These are phyloP conservation scores for Thereva nobilitata DNA, from an alignment of 2,888 invertebrate species.

Conservation along the genomic window DNA sequence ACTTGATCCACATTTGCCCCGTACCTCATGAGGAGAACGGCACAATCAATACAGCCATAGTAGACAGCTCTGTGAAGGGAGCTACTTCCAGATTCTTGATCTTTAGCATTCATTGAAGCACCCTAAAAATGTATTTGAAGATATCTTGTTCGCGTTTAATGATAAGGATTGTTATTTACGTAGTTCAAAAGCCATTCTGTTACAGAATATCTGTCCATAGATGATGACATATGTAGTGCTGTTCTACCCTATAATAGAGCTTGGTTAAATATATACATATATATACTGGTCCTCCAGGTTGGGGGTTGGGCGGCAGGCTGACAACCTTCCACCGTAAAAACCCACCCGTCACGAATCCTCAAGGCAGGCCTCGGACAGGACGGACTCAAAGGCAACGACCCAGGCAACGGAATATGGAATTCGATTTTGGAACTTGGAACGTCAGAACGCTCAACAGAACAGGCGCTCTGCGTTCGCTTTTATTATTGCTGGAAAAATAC, in stretches of 20 bases:
- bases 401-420: too few species aligned
- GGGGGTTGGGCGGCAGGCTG: too few species aligned
- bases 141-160: not conserved
- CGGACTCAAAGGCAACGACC: too few species aligned
- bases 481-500: too few species aligned
- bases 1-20: constrained; percentile 58
- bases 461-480: too few species aligned
- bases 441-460: too few species aligned
- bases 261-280: constrained; percentile 4
- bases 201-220: constrained; percentile 70
- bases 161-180: constrained; percentile 41
- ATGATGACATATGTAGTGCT: constrained; percentile 77
- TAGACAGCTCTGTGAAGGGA: constrained; percentile 80
- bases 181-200: constrained; percentile 75
- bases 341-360: too few species aligned
- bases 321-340: too few species aligned
- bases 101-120: constrained; percentile 51
- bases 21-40: constrained; percentile 70
- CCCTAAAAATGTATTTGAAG: constrained; percentile 45
- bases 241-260: constrained; percentile 66
- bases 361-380: too few species aligned
- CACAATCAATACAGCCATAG: constrained; percentile 78
- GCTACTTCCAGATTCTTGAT: constrained; percentile 67
- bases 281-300: too few species aligned
- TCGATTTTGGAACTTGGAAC: too few species aligned